These are phyloP conservation scores for Dinocampus coccinellae DNA, from an alignment of 2,888 invertebrate genomes.

Conservation along the genomic window DNA sequence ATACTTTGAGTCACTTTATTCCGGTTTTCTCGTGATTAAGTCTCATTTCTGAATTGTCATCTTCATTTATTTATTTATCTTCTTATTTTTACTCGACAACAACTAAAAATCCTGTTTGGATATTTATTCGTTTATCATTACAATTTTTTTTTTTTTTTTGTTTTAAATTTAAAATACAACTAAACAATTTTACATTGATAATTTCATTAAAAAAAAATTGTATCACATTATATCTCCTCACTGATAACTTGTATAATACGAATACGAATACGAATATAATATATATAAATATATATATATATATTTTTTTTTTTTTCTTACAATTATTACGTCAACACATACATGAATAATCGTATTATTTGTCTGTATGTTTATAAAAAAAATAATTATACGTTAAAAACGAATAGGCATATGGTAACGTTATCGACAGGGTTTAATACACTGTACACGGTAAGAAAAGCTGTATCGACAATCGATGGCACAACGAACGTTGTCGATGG, in stretches of 20 bases:
- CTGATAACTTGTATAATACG: too few relatives aligned
- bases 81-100: too few relatives aligned
- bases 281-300: too few relatives aligned
- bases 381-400: background rate
- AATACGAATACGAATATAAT: too few relatives aligned
- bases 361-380: background rate
- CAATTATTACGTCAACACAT: too few relatives aligned
- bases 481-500: background rate
- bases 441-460: constrained; percentile 3
- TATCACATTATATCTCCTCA: too few relatives aligned
- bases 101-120: background rate
- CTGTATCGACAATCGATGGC: constrained; percentile 5
- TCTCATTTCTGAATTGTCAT: background rate
- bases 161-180: too few relatives aligned
- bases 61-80: too few relatives aligned
- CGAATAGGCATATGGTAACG: background rate
- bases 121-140: background rate
- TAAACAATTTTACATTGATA: too few relatives aligned
- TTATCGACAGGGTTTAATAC: constrained; percentile 1
- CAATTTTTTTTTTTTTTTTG: background rate
- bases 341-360: background rate
- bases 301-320: too few relatives aligned
- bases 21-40: background rate
- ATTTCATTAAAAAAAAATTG: too few relatives aligned
- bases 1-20: background rate